phyloP scores from a whole-genome alignment of 1,140 invertebrate genomes.

The Coelopa frigida region DNA sequence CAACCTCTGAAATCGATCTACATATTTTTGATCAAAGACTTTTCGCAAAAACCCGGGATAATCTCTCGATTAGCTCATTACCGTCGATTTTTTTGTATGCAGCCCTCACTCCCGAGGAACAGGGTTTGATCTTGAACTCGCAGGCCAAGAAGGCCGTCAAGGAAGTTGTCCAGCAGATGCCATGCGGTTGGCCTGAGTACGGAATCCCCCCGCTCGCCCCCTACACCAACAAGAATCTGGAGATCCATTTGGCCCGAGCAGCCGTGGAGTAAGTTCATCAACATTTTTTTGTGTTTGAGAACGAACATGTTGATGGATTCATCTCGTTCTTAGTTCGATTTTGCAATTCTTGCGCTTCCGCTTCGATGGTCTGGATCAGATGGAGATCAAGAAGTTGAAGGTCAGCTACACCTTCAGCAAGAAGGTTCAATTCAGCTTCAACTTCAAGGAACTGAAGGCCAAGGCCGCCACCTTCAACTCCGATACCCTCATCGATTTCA shows the following conservation, averaged over 20 bases:
- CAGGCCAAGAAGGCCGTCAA: conserved; percentile 36
- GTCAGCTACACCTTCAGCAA: conserved; percentile 40
- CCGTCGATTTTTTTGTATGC: too few species aligned
- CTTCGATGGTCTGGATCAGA: conserved; percentile 33
- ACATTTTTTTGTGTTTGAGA: not conserved
- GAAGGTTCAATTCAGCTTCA: conserved; percentile 34
- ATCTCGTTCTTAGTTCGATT: conserved; percentile 15
- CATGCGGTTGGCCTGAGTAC: conserved; percentile 35
- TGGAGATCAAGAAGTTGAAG: conserved; percentile 36
- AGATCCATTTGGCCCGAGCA: conserved; percentile 26
- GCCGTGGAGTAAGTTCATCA: conserved; percentile 32
- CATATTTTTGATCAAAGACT: too few species aligned
- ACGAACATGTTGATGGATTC: not conserved
- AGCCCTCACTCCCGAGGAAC: conserved; percentile 17
- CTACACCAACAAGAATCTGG: conserved; percentile 37
- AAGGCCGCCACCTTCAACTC: conserved; percentile 27
- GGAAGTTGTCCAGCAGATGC: conserved; percentile 26
- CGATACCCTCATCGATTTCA: conserved; percentile 28
- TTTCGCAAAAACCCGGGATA: too few species aligned
- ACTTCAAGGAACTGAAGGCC: conserved; percentile 24
- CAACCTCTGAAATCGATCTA: not conserved
- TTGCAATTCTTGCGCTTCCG: conserved; percentile 38
- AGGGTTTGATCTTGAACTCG: conserved; percentile 32
- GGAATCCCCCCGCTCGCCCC: conserved; percentile 38
- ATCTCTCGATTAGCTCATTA: too few species aligned